Evolutionary conservation across 37 sponge, comb jelly and placozoan species (phyloP).

Genomic region (Eunapius fragilis): DNA sequence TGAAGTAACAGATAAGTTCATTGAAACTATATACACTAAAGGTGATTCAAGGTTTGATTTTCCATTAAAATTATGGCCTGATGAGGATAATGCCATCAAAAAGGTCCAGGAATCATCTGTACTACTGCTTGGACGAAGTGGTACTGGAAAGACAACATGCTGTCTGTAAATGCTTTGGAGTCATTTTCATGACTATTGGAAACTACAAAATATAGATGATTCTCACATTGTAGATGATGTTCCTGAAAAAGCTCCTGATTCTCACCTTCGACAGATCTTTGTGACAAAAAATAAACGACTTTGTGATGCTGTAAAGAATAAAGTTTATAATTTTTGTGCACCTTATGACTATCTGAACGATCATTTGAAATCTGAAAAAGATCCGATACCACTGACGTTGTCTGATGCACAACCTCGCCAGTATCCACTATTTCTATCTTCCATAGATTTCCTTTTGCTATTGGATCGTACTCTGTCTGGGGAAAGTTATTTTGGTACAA

Average conservation of each 20-base stretch:
- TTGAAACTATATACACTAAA: slow-evolving; percentile 49
- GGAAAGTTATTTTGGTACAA: not conserved
- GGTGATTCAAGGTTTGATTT: slow-evolving; percentile 58
- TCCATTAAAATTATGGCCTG: slow-evolving; percentile 80
- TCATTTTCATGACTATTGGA: slow-evolving; percentile 73
- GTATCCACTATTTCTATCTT: slow-evolving; percentile 66
- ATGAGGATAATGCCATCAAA: slow-evolving; percentile 81
- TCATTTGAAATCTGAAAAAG: slow-evolving; percentile 10
- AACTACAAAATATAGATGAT: not conserved
- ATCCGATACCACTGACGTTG: slow-evolving; percentile 16
- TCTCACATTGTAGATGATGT: not conserved
- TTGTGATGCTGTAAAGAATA: slow-evolving; percentile 49
- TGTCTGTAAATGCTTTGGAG: slow-evolving; percentile 87
- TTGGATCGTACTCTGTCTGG: slow-evolving; percentile 35
- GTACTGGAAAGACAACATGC: slow-evolving; percentile 88
- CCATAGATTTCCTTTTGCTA: slow-evolving; percentile 48
- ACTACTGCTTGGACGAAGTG: slow-evolving; percentile 86
- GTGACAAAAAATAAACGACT: slow-evolving; percentile 66
- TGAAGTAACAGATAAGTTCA: slow-evolving; percentile 47
- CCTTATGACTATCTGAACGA: slow-evolving; percentile 5
- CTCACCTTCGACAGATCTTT: slow-evolving; percentile 62
- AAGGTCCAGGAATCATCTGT: slow-evolving; percentile 24
- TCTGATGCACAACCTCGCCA: not conserved
- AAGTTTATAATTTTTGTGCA: slow-evolving; percentile 48
- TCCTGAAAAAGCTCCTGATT: not conserved